phyloP scores from a whole-genome alignment of 2,888 invertebrate genomes.

The Sepiola atlantica region DNA sequence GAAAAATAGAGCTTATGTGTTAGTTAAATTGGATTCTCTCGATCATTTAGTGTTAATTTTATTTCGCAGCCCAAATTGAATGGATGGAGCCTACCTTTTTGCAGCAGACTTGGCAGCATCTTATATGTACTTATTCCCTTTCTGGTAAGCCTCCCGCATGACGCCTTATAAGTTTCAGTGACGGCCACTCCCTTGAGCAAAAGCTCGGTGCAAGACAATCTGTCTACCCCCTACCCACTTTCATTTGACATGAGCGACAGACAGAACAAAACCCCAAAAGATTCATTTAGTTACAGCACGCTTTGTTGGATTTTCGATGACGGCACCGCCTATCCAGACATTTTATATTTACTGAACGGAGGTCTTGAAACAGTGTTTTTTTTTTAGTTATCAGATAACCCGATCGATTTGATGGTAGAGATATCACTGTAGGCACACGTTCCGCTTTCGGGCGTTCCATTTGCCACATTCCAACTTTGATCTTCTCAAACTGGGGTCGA shows the following conservation, averaged over 20 bases:
- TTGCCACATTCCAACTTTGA: not conserved
- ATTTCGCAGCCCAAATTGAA: no score
- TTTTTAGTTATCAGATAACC: not conserved
- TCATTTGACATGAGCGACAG: not conserved
- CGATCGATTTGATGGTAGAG: not conserved
- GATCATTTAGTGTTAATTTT: no score
- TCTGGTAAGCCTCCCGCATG: no score
- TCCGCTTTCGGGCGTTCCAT: not conserved
- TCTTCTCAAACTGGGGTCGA: not conserved
- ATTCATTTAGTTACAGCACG: not conserved
- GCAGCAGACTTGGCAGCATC: no score
- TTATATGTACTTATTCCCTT: no score
- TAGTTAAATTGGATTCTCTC: no score
- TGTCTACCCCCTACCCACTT: not conserved
- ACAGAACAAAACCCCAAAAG: not conserved
- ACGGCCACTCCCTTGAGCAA: not conserved
- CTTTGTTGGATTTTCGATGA: not conserved
- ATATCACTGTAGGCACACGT: not conserved
- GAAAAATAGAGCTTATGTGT: no score
- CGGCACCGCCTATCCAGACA: not conserved
- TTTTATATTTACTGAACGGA: not conserved
- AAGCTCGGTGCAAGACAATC: not conserved
- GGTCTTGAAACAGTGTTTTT: not conserved
- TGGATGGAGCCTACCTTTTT: no score
- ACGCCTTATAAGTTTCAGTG: not conserved